phyloP scores from a whole-genome alignment of 2,888 invertebrate species.

The Pristionchus arcanus region DNA sequence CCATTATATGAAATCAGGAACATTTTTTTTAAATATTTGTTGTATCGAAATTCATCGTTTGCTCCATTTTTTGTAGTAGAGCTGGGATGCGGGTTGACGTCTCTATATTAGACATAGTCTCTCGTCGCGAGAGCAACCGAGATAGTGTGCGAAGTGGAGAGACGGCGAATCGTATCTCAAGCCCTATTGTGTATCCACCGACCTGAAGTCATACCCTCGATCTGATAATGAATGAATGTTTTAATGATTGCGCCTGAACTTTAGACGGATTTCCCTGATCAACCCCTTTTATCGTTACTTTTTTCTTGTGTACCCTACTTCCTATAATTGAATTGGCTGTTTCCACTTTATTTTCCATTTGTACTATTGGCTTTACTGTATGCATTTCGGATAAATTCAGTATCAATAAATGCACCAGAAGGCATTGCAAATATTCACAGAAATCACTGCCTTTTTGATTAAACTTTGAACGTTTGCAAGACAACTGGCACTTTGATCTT shows the following conservation, averaged over 20 bases:
- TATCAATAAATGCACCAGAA: neutral
- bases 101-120: neutral
- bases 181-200: neutral
- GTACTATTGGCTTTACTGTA: neutral
- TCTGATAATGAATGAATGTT: conserved; percentile 31
- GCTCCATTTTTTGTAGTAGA: neutral
- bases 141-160: no score
- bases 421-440: neutral
- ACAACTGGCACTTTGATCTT: neutral
- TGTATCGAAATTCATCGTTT: neutral
- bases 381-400: neutral
- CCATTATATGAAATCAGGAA: conserved; percentile 15
- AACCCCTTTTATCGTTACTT: neutral
- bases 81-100: neutral
- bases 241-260: neutral
- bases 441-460: neutral
- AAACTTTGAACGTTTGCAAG: neutral
- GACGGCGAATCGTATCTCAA: no score
- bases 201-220: conserved; percentile 36
- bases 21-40: neutral
- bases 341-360: neutral
- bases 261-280: neutral
- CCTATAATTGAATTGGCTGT: neutral
- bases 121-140: no score
- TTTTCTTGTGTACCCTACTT: neutral